Base-by-base conservation (phyloP, 64 coral and sea anemone species). In the Porites australiensis region DNA sequence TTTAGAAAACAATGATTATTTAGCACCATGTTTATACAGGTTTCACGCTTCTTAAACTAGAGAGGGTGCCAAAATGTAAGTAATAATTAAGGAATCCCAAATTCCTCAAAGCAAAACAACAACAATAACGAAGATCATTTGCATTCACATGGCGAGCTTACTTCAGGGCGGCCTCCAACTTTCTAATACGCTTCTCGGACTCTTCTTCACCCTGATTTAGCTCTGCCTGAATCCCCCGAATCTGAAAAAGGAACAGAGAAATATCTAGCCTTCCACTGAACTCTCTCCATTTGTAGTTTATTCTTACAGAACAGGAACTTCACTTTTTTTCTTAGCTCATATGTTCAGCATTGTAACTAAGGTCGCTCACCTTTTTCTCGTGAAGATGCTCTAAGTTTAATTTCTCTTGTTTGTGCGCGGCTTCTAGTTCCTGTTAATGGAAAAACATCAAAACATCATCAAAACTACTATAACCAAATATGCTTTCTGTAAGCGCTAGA, bases 111-210 rank as follows among this genome's bases (percentile, higher is more conserved):
- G 27, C 27, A 37, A 37, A 37, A 37, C 27, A 37, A 37, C 27
- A 37, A 37, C 27, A 37, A 12, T 1, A 12, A 9, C 2, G 6
- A 57, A 57, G 12, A 7, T 4, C 54, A 57, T 57, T 6, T 21
- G 16, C 4, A 60, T 60, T 27, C 79, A 16, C 49, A 76, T 5
- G 2, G 19, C 4, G 37, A 50, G 43, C 87, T 86, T 23, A 96
- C 95, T 89, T 96, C 46, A 96, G 47, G 3, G 70, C 23, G 73
- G 72, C 60, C 44, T 96, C 95, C 58, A 96, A 58, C 67, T 96
- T 96, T 87, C 95, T 69, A n/a, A 93, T 86, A 5, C 95, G 95
- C 64, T 96, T 96, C 57, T 93, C 91, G 46, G 88, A 89, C 23
- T 96, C 95, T 20, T 68, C 74, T 27, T 94, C 92, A 13, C 93